Conservation (phyloP, 2,113 vertebrate species). For the Stercorarius parasiticus region DNA sequence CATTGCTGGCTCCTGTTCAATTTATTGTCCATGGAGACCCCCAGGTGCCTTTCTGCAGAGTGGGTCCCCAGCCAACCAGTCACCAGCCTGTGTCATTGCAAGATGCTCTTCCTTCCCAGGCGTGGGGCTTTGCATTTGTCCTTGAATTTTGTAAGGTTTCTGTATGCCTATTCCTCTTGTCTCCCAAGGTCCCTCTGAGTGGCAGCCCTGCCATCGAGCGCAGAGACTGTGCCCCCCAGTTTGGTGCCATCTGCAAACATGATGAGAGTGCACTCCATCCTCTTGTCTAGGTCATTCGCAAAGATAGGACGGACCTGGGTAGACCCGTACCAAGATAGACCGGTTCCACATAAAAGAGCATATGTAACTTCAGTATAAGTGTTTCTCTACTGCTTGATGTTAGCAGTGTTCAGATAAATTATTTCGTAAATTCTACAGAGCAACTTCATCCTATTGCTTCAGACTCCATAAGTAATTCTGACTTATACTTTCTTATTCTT, state of each 20-base stretch:
- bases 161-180: neutral
- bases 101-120: neutral
- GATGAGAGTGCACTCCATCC: neutral
- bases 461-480: neutral
- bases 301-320: neutral
- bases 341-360: rapidly evolving
- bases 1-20: neutral
- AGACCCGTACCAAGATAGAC: neutral
- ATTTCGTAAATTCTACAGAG: neutral
- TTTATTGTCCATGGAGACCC: neutral
- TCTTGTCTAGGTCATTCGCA: neutral
- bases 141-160: neutral
- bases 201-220: neutral
- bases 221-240: rapidly evolving
- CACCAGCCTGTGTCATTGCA: neutral
- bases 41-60: neutral
- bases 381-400: neutral
- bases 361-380: neutral
- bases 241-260: neutral
- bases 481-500: neutral
- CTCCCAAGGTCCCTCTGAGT: neutral
- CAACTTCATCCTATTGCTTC: neutral
- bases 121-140: rapidly evolving
- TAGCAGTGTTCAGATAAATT: neutral
- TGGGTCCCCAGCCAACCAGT: neutral